These are phyloP conservation scores for Sceliomorpha sp. DNA, from an alignment of 2,888 invertebrate species.

Conservation along the genomic window DNA sequence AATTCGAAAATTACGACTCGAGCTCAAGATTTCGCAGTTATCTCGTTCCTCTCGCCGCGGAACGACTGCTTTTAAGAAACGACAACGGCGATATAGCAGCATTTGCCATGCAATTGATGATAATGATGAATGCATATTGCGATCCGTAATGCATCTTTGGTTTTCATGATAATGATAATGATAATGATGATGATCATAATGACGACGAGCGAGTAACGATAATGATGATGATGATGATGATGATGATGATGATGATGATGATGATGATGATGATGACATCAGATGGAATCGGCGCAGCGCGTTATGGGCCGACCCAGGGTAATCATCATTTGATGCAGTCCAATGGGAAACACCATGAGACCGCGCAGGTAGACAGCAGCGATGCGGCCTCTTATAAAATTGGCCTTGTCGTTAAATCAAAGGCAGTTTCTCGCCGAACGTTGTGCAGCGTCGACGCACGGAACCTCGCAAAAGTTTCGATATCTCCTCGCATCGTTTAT, in stretches of 20 bases:
- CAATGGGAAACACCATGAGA: slow-evolving; percentile 74
- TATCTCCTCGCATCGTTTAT: background rate
- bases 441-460: slow-evolving; percentile 7
- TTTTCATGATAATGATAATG: slow-evolving; percentile 51
- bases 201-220: slow-evolving; percentile 14
- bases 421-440: slow-evolving; percentile 56
- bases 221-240: slow-evolving; percentile 66
- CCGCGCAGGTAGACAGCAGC: slow-evolving; percentile 31
- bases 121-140: slow-evolving; percentile 59
- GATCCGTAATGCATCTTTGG: slow-evolving; percentile 10
- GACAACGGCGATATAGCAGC: too few species aligned
- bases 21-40: too few species aligned
- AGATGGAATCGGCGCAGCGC: slow-evolving; percentile 59
- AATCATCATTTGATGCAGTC: slow-evolving; percentile 75
- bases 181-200: slow-evolving; percentile 56
- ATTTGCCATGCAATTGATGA: slow-evolving; percentile 50
- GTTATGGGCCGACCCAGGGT: slow-evolving; percentile 64
- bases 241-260: slow-evolving; percentile 62
- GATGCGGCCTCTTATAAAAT: slow-evolving; percentile 56
- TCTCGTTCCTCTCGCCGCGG: too few species aligned
- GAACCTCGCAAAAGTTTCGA: slow-evolving; percentile 1
- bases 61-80: too few species aligned
- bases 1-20: too few species aligned
- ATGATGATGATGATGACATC: slow-evolving; percentile 63
- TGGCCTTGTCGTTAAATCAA: slow-evolving; percentile 46